Evolutionary conservation across 53 echinoderm and acorn worm genomes (phyloP).

Genomic region (Patiria pectinifera): DNA sequence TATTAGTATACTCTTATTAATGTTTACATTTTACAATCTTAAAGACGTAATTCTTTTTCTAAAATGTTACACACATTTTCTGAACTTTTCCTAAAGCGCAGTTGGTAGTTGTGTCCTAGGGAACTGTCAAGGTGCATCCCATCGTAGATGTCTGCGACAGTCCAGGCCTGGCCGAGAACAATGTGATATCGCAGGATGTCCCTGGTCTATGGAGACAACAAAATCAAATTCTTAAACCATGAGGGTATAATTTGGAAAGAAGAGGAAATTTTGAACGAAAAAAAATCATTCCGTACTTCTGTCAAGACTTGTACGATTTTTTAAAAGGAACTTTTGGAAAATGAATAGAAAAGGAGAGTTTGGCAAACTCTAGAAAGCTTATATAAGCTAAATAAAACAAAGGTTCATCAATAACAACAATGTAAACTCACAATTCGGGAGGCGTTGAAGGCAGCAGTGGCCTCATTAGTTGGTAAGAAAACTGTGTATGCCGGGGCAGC

Average conservation of each 20-base stretch:
- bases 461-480: slow-evolving; percentile 71
- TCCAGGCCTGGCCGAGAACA: slow-evolving; percentile 34
- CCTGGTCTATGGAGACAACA: slow-evolving; percentile 33
- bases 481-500: slow-evolving; percentile 50
- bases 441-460: slow-evolving; percentile 44
- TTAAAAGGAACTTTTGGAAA: too few species aligned
- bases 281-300: too few species aligned
- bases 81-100: slow-evolving; percentile 38
- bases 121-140: slow-evolving; percentile 55
- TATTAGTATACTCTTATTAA: too few species aligned
- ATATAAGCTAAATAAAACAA: not conserved
- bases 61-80: not conserved
- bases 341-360: too few species aligned
- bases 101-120: slow-evolving; percentile 71
- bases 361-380: too few species aligned
- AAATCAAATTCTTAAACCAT: not conserved
- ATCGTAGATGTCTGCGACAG: slow-evolving; percentile 36
- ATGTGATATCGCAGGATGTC: slow-evolving; percentile 58
- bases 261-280: too few species aligned
- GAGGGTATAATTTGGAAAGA: not conserved
- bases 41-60: too few species aligned
- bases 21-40: too few species aligned
- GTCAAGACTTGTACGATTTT: too few species aligned
- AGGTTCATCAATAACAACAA: not conserved
- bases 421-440: slow-evolving; percentile 61